Conservation (phyloP, 1,140 invertebrate species). For the Phocides pigmalion region DNA sequence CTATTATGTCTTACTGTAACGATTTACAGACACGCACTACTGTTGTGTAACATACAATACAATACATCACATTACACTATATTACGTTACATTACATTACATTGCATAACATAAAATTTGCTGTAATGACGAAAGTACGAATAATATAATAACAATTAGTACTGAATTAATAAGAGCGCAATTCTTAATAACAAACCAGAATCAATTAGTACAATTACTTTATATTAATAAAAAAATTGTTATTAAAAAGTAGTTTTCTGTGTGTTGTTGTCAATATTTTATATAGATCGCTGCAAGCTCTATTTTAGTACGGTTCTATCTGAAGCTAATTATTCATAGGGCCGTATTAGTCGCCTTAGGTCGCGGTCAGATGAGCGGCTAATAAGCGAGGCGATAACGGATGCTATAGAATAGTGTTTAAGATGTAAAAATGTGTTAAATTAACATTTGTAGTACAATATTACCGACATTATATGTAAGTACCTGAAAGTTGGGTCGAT, state of each 20-base stretch:
- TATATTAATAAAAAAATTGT: slow-evolving; percentile 23
- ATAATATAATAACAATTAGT: neutral
- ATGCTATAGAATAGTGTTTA: slow-evolving; percentile 19
- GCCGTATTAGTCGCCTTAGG: slow-evolving; percentile 10
- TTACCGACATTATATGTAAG: slow-evolving; percentile 2
- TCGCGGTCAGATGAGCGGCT: slow-evolving; percentile 10
- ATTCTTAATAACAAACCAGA: slow-evolving; percentile 19
- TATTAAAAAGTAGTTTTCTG: slow-evolving; percentile 32
- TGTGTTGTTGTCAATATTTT: slow-evolving; percentile 35
- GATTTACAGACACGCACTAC: no score
- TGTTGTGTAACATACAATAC: no score
- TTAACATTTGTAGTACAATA: slow-evolving; percentile 23
- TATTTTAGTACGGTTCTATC: slow-evolving; percentile 17
- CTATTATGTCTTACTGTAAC: no score
- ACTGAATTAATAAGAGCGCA: slow-evolving; percentile 30
- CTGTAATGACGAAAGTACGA: no score
- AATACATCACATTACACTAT: no score
- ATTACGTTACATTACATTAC: no score
- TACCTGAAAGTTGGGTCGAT: slow-evolving; percentile 20
- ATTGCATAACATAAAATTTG: no score
- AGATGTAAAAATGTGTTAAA: slow-evolving; percentile 12
- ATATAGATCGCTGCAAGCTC: slow-evolving; percentile 51
- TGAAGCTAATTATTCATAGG: slow-evolving; percentile 16
- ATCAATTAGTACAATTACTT: slow-evolving; percentile 32
- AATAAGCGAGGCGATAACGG: slow-evolving; percentile 8